Evolutionary conservation across 2,797 vertebrate genomes (phyloP).

Genomic region (Linurgus olivaceus): DNA sequence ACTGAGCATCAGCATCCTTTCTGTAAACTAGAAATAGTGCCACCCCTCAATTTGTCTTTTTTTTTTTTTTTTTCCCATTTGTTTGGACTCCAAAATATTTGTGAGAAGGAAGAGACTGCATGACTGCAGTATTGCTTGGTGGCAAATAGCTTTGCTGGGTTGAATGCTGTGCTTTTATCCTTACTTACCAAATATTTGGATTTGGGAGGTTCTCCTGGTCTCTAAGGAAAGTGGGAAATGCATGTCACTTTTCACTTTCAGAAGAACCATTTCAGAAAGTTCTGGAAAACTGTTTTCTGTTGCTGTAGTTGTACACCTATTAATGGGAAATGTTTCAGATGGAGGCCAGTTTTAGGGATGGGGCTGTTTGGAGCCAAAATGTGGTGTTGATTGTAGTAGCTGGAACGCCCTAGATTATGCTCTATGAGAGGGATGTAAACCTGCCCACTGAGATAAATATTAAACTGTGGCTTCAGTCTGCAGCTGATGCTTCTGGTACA

Average conservation of each 20-base stretch:
- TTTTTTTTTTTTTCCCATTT: background rate
- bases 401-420: background rate
- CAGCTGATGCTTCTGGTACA: background rate
- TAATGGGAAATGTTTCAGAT: background rate
- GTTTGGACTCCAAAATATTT: background rate
- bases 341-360: background rate
- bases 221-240: background rate
- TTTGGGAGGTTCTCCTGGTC: background rate
- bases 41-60: background rate
- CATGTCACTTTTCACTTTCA: background rate
- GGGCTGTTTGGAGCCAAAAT: background rate
- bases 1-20: background rate
- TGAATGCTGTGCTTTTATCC: background rate
- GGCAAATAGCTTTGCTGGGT: background rate
- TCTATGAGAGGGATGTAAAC: background rate
- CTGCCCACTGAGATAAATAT: background rate
- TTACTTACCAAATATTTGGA: background rate
- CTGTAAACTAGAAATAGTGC: background rate
- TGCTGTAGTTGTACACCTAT: background rate
- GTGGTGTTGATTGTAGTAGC: background rate
- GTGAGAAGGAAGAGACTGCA: background rate
- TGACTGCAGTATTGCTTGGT: background rate
- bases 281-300: background rate
- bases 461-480: background rate
- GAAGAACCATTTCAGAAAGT: background rate